Evolutionary conservation across 1,140 invertebrate genomes (phyloP).

Genomic region (Aphidius ervi): DNA sequence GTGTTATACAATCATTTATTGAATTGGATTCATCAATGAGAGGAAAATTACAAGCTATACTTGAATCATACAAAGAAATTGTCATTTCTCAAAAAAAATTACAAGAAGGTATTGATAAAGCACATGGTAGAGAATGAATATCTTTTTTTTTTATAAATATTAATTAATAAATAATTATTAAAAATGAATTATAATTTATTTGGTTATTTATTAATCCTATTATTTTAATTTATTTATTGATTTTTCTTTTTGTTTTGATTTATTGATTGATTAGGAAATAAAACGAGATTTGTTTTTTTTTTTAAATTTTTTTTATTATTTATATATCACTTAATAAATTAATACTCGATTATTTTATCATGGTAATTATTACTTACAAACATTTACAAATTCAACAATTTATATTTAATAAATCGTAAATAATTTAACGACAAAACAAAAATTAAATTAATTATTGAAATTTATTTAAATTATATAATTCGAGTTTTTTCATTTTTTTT

Average conservation of each 20-base stretch:
- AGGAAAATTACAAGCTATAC: conserved; percentile 58
- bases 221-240: no score
- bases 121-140: conserved; percentile 52
- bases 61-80: conserved; percentile 64
- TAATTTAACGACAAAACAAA: conserved; percentile 36
- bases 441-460: conserved; percentile 31
- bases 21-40: conserved; percentile 58
- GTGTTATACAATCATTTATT: conserved; percentile 60
- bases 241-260: no score
- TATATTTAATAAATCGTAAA: conserved; percentile 46
- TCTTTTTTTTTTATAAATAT: no score
- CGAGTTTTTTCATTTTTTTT: conserved; percentile 13
- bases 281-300: background rate
- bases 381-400: conserved; percentile 50
- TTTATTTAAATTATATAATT: conserved; percentile 11
- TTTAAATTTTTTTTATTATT: background rate
- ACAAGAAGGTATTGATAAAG: conserved; percentile 59
- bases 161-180: background rate
- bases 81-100: conserved; percentile 56
- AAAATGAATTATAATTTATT: conserved; percentile 20
- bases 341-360: conserved; percentile 46
- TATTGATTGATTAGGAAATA: no score
- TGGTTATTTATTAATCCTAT: conserved; percentile 3
- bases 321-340: conserved; percentile 30
- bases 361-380: conserved; percentile 44